Percentiles rank a stretch among this genome's conserved stretches.
phyloP scores from a whole-genome alignment of 2,888 invertebrate genomes.

The Troides oblongomaculatus region DNA sequence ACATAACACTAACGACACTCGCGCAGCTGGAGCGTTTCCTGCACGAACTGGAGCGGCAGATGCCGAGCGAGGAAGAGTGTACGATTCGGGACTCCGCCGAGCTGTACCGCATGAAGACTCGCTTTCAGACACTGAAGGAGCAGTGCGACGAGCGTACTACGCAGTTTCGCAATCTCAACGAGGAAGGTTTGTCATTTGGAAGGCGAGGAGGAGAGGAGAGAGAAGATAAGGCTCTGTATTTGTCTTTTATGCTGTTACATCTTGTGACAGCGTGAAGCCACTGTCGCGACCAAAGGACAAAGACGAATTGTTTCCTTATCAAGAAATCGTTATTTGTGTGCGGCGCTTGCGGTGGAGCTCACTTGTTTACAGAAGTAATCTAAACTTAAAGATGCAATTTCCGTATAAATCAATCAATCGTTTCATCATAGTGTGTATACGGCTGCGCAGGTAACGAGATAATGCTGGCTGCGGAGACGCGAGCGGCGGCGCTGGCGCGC shows the following conservation, averaged over 20 bases:
- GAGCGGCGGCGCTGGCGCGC: conserved; percentile 81
- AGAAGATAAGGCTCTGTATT: too few species aligned
- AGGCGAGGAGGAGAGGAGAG: too few species aligned
- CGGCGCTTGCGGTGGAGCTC: too few species aligned
- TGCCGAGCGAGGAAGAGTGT: conserved; percentile 79
- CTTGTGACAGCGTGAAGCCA: too few species aligned
- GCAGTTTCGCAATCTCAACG: conserved; percentile 85
- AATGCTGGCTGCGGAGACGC: conserved; percentile 74
- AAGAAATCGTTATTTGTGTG: too few species aligned
- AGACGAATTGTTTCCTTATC: too few species aligned
- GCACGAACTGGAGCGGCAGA: conserved; percentile 79
- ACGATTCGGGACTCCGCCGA: conserved; percentile 83
- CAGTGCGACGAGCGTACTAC: conserved; percentile 84
- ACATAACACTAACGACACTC: not conserved
- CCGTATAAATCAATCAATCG: too few species aligned
- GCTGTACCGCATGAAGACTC: conserved; percentile 85
- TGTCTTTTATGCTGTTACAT: too few species aligned
- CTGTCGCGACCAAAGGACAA: too few species aligned
- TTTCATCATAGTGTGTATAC: not conserved
- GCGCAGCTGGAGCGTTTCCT: conserved; percentile 80
- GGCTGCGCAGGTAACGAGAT: conserved; percentile 79
- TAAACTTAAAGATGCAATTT: too few species aligned
- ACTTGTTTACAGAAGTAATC: too few species aligned
- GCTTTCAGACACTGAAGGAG: conserved; percentile 86
- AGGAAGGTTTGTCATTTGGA: conserved; percentile 65